These are phyloP conservation scores for Sylvietta virens DNA, from an alignment of 2,113 vertebrate genomes.

Conservation along the genomic window DNA sequence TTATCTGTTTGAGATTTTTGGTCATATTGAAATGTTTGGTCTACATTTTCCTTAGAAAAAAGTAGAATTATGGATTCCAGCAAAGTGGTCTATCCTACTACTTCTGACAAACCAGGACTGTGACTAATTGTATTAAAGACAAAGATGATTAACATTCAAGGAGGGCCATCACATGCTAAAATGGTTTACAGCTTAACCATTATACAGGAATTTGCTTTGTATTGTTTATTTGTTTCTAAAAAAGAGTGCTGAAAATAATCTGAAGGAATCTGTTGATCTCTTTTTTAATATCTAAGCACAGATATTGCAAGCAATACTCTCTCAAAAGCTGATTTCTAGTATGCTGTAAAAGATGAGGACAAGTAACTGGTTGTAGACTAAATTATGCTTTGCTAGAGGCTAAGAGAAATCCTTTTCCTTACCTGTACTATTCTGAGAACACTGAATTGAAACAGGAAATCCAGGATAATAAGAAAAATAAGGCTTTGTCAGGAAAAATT, in stretches of 20 bases:
- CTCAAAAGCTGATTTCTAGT: neutral
- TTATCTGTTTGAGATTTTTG: neutral
- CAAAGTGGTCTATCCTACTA: neutral
- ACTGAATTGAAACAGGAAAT: neutral
- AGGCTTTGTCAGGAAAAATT: neutral
- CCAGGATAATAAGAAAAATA: neutral
- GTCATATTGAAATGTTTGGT: neutral
- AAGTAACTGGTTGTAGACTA: neutral
- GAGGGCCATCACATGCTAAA: neutral
- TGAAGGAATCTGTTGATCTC: neutral
- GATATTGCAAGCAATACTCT: neutral
- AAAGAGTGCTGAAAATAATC: neutral
- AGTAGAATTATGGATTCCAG: neutral
- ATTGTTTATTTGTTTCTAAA: neutral
- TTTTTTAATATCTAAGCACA: neutral
- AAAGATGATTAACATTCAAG: neutral
- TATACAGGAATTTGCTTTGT: neutral
- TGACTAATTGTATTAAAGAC: neutral
- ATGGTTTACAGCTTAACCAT: neutral
- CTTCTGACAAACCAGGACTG: neutral
- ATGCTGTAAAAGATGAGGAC: neutral
- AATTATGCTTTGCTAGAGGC: neutral
- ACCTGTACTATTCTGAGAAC: neutral
- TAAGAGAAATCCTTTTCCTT: slow-evolving; percentile 5
- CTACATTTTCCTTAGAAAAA: neutral